Evolutionary conservation across 2,888 invertebrate species (phyloP).

Genomic region (Drosophila austrosaltans): DNA sequence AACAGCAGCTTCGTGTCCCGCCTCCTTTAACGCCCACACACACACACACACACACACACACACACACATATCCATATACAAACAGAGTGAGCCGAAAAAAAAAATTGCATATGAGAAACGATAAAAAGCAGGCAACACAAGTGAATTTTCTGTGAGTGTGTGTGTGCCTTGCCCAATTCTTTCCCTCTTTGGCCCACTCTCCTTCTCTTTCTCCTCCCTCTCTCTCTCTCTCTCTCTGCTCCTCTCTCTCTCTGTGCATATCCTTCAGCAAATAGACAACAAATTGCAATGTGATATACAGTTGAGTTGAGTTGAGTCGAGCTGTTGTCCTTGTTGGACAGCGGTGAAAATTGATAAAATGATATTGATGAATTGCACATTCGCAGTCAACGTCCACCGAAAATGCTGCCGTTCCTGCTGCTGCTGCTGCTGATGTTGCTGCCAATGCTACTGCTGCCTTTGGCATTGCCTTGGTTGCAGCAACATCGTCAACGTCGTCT

Average conservation of each 20-base stretch:
- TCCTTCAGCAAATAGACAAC: constrained; percentile 78
- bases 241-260: constrained; percentile 65
- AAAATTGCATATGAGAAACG: constrained; percentile 67
- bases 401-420: constrained; percentile 10
- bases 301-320: constrained; percentile 65
- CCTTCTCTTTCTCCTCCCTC: constrained; percentile 30
- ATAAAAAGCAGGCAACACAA: constrained; percentile 36
- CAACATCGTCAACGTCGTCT: constrained; percentile 64
- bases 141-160: constrained; percentile 10
- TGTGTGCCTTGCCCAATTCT: constrained; percentile 15
- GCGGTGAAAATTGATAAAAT: constrained; percentile 82
- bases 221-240: constrained; percentile 37
- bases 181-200: constrained; percentile 33
- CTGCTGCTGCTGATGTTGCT: not conserved
- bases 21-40: constrained; percentile 14
- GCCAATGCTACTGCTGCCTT: constrained; percentile 19
- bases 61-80: constrained; percentile 5
- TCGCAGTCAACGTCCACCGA: constrained; percentile 39
- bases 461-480: constrained; percentile 33
- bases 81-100: constrained; percentile 25
- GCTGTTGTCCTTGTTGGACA: constrained; percentile 64
- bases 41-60: constrained; percentile 14
- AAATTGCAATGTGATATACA: constrained; percentile 77
- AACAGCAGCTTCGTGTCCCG: constrained; percentile 34
- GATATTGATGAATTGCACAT: constrained; percentile 82